Percentiles rank a stretch among this genome's conserved stretches.
Evolutionary conservation across 1,140 invertebrate genomes (phyloP).

Genomic region (Drosophila willistoni): DNA sequence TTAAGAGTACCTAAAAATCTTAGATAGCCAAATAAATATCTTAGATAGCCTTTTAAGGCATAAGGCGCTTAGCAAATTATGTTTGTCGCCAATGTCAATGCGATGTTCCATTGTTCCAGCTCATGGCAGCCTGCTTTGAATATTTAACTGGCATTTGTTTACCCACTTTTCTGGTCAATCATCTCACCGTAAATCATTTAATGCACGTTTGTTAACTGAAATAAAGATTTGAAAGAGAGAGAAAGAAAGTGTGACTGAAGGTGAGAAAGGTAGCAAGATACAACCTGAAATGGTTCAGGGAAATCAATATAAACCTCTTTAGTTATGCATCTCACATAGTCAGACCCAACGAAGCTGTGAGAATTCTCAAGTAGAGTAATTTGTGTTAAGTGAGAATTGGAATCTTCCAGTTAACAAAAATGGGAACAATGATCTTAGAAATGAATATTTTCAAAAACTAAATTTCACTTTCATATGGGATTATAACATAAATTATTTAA

Average conservation of each 20-base stretch:
- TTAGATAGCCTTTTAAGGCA: no score
- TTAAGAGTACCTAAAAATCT: background rate
- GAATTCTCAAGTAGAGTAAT: slow-evolving; percentile 47
- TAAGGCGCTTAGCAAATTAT: background rate
- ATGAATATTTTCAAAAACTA: no score
- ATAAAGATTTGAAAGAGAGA: slow-evolving; percentile 17
- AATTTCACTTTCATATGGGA: slow-evolving; percentile 53
- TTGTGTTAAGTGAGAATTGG: slow-evolving; percentile 39
- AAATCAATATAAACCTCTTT: slow-evolving; percentile 16
- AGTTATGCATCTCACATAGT: slow-evolving; percentile 49
- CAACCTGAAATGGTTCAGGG: slow-evolving; percentile 2
- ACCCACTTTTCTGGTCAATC: slow-evolving; percentile 37
- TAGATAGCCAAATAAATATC: no score
- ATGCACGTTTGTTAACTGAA: slow-evolving; percentile 37
- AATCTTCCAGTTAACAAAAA: no score
- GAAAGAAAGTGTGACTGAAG: background rate
- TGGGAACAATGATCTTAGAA: no score
- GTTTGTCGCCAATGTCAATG: background rate
- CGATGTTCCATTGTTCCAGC: slow-evolving; percentile 20
- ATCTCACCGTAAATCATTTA: slow-evolving; percentile 54
- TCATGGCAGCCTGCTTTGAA: slow-evolving; percentile 26
- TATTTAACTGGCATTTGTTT: slow-evolving; percentile 23
- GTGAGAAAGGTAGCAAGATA: background rate
- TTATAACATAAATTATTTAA: slow-evolving; percentile 57
- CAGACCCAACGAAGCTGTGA: slow-evolving; percentile 33